Evolutionary conservation across 1,140 invertebrate genomes (phyloP).

Genomic region (Lethrus apterus): DNA sequence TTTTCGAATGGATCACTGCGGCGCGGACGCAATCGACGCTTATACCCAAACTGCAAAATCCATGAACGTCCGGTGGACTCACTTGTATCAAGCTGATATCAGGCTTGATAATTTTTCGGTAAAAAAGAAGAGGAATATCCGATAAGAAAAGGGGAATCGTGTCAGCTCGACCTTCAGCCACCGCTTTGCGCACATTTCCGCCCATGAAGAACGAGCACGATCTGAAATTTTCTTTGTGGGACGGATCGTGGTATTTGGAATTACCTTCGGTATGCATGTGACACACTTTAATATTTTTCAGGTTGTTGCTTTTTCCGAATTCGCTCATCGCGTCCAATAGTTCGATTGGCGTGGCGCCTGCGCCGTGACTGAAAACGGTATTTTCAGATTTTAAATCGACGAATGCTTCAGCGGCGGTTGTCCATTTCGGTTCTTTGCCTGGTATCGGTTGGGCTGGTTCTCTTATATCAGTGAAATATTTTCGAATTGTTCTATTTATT

Average conservation of each 20-base stretch:
- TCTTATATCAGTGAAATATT: constrained; percentile 45
- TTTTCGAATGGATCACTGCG: constrained; percentile 76
- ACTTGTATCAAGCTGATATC: constrained; percentile 84
- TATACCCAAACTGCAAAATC: constrained; percentile 86
- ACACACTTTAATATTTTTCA: constrained; percentile 72
- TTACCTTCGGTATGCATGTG: constrained; percentile 93
- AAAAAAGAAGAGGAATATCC: constrained; percentile 86
- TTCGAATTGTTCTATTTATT: constrained; percentile 33
- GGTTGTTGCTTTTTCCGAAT: constrained; percentile 61
- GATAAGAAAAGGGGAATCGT: constrained; percentile 85
- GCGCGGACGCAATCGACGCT: constrained; percentile 86
- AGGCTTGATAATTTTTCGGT: constrained; percentile 71
- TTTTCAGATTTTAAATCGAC: constrained; percentile 47
- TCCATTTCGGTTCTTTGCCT: constrained; percentile 43
- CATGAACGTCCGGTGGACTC: constrained; percentile 81
- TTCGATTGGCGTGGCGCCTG: constrained; percentile 79
- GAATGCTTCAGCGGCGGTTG: constrained; percentile 41
- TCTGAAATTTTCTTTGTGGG: constrained; percentile 69
- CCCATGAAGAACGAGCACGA: constrained; percentile 89
- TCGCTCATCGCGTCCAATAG: constrained; percentile 75
- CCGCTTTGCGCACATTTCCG: constrained; percentile 77
- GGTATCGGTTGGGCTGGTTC: constrained; percentile 42
- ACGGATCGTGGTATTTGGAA: constrained; percentile 70
- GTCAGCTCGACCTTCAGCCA: constrained; percentile 81
- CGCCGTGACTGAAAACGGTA: constrained; percentile 81